phyloP scores from a whole-genome alignment of 2,113 vertebrate genomes.

The pig (Sus scrofa) region T2T-Sscrofa CM000827.6:67206501-67207000 shows the following conservation, averaged over 20 bases:
- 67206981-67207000: constrained; percentile 73
- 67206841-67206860: constrained; percentile 18
- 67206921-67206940: constrained; percentile 75
- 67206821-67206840: constrained; percentile 57
- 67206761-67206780: not conserved
- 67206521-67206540: not conserved
- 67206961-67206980: constrained; percentile 78
- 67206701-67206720: not conserved
- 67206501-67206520: not conserved
- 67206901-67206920: constrained; percentile 61
- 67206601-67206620: not conserved
- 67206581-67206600: not conserved
- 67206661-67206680: constrained; percentile 24
- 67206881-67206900: constrained; percentile 62
- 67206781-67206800: not conserved
- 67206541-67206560: not conserved
- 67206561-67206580: not conserved
- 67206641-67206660: not conserved
- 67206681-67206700: not conserved
- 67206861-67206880: constrained; percentile 51
- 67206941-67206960: constrained; percentile 72
- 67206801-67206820: not conserved
- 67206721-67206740: not conserved
- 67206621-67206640: not conserved
- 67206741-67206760: not conserved